These are phyloP conservation scores for Brachyalestes nurse DNA, from an alignment of 2,797 vertebrate genomes.

Conservation along the genomic window DNA sequence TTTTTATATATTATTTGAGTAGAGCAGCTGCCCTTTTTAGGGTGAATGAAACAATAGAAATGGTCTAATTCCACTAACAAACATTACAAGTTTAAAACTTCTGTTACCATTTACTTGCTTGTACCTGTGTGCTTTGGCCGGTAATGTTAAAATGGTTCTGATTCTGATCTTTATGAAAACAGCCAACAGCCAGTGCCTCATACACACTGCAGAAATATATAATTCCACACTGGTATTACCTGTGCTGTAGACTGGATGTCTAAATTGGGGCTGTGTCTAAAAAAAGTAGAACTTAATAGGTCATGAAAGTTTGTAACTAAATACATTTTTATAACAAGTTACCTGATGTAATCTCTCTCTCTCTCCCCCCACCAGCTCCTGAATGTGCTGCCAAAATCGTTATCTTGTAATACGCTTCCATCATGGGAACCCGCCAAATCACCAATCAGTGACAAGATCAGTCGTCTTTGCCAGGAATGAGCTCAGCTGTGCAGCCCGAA, in stretches of 20 bases:
- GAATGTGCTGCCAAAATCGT: constrained; percentile 4
- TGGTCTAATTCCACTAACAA: no score
- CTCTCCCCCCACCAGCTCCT: constrained; percentile 23
- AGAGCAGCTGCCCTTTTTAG: no score
- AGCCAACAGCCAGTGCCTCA: no score
- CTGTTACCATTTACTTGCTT: no score
- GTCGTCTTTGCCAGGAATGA: constrained; percentile 29
- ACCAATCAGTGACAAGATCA: constrained; percentile 41
- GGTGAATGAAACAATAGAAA: no score
- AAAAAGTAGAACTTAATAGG: no score
- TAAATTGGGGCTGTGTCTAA: background rate
- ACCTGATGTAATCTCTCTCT: background rate
- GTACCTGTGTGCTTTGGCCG: background rate
- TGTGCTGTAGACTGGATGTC: background rate
- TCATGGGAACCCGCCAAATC: constrained; percentile 25
- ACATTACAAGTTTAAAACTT: background rate
- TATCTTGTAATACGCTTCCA: constrained; percentile 28
- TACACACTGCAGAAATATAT: background rate
- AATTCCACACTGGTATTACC: background rate
- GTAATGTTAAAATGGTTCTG: background rate
- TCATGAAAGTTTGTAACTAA: background rate
- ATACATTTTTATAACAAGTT: background rate
- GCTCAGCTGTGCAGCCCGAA: constrained; percentile 18
- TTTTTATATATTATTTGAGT: no score
- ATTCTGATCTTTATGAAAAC: background rate